These are phyloP conservation scores for Tyria jacobaeae DNA, from an alignment of 2,888 invertebrate species.

Conservation along the genomic window DNA sequence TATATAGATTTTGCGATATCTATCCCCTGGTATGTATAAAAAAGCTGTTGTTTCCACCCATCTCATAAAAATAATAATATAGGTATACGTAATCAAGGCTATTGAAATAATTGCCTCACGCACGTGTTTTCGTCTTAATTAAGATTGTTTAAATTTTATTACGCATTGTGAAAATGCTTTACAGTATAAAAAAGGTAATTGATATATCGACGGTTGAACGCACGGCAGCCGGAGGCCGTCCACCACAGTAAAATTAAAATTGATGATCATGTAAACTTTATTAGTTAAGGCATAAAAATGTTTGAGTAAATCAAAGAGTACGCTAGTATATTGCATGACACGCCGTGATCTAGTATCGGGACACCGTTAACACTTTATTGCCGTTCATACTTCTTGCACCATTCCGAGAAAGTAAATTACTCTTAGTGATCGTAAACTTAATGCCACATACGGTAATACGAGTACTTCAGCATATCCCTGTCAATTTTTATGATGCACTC, in stretches of 20 bases:
- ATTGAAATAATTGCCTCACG: constrained; percentile 25
- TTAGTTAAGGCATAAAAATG: constrained; percentile 77
- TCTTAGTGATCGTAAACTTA: constrained; percentile 80
- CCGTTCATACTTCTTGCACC: constrained; percentile 76
- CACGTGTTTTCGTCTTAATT: constrained; percentile 17
- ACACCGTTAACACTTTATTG: constrained; percentile 79
- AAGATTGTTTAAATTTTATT: constrained; percentile 35
- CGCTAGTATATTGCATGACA: constrained; percentile 57
- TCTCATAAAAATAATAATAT: not conserved
- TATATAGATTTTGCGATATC: not conserved
- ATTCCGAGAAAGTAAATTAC: constrained; percentile 83
- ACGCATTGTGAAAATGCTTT: constrained; percentile 46
- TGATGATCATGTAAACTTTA: constrained; percentile 83
- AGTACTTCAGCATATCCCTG: constrained; percentile 76
- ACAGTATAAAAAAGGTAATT: constrained; percentile 61
- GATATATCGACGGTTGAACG: constrained; percentile 68
- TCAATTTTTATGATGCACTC: constrained; percentile 80
- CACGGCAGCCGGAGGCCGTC: constrained; percentile 66
- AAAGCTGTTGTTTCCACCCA: not conserved
- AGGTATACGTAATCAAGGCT: constrained; percentile 15
- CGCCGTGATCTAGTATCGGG: constrained; percentile 65
- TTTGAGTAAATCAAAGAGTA: constrained; percentile 73
- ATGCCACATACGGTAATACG: constrained; percentile 79
- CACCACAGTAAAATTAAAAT: constrained; percentile 79
- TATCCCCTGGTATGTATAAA: not conserved